These are phyloP conservation scores for Characodon lateralis DNA, from an alignment of 2,797 vertebrate genomes.

Conservation along the genomic window DNA sequence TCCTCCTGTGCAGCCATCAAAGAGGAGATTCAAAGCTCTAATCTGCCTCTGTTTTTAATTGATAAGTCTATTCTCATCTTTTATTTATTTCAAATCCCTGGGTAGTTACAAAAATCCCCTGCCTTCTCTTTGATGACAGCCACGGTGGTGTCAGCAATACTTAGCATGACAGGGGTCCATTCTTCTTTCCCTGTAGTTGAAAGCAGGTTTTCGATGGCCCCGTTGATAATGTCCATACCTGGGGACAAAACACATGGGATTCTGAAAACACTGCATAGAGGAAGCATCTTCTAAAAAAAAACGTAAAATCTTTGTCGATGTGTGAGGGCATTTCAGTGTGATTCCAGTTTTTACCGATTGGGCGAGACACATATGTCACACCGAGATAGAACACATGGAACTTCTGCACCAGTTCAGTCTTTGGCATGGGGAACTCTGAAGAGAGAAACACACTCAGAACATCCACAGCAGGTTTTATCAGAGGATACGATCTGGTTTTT, in stretches of 20 bases:
- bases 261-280: not conserved
- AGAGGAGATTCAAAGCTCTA: conserved; percentile 21
- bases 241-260: conserved; percentile 31
- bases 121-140: conserved; percentile 94
- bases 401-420: conserved; percentile 96
- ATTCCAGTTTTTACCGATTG: conserved; percentile 85
- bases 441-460: conserved; percentile 43
- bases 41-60: conserved; percentile 9
- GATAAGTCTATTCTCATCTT: conserved; percentile 18
- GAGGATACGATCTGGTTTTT: conserved; percentile 44
- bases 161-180: conserved; percentile 93
- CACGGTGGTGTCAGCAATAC: conserved; percentile 94
- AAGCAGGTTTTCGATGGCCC: conserved; percentile 90
- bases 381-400: conserved; percentile 96
- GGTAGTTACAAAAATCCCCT: conserved; percentile 35
- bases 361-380: conserved; percentile 89
- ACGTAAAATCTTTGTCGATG: not conserved
- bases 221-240: conserved; percentile 99
- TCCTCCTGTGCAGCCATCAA: conserved; percentile 73
- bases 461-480: conserved; percentile 20
- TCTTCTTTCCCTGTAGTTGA: conserved; percentile 88
- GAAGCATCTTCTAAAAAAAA: not conserved
- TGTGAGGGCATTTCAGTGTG: not conserved
- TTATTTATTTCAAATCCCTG: conserved; percentile 8
- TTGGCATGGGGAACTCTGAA: conserved; percentile 98